These are phyloP conservation scores for Pristionchus fissidentatus DNA, from an alignment of 2,888 invertebrate genomes.

Conservation along the genomic window DNA sequence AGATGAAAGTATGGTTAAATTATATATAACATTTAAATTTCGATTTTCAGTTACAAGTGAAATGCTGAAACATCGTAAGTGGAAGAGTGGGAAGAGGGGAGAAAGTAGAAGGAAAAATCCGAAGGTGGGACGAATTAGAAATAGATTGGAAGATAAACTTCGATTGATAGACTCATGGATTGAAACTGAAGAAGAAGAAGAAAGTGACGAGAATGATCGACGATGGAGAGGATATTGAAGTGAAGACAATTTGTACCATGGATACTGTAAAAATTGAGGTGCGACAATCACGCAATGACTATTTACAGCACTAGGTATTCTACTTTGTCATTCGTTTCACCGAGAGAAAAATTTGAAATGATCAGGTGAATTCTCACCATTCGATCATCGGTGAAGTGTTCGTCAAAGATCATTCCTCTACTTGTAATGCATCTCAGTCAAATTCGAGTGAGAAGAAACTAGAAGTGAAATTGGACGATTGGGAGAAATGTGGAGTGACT, in stretches of 20 bases:
- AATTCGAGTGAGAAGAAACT: not conserved
- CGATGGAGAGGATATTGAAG: conserved; percentile 18
- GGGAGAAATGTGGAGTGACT: conserved; percentile 22
- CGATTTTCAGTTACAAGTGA: not conserved
- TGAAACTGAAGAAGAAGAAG: conserved; percentile 6
- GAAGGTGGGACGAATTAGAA: not conserved
- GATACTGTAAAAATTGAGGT: conserved; percentile 1
- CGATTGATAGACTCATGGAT: not conserved
- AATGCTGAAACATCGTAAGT: not conserved
- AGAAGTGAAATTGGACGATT: not conserved
- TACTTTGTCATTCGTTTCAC: not conserved
- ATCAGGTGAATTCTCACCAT: conserved; percentile 6
- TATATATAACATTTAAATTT: not conserved
- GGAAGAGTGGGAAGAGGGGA: not conserved
- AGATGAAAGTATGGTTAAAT: conserved; percentile 36
- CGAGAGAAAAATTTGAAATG: not conserved
- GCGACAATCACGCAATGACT: no score
- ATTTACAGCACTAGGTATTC: not conserved
- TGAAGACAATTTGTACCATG: conserved; percentile 15
- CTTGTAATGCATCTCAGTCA: not conserved
- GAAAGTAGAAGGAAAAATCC: conserved; percentile 22
- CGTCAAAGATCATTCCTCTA: not conserved
- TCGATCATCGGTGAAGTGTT: conserved; percentile 4
- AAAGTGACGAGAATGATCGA: conserved; percentile 2
- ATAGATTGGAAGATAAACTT: not conserved